Base-by-base conservation (phyloP, 2,797 vertebrate genomes). In the Myripristis jacobus region DNA sequence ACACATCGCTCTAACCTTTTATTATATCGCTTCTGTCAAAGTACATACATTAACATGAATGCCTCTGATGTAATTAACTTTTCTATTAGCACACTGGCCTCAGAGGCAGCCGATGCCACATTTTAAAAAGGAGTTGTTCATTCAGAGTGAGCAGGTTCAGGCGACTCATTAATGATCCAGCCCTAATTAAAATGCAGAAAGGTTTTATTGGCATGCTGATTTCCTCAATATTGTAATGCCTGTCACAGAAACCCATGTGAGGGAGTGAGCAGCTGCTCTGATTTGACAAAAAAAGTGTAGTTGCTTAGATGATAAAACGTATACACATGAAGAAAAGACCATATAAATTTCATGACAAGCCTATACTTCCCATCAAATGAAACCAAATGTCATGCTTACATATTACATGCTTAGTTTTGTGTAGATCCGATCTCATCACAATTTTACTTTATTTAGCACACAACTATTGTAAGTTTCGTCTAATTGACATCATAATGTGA, bases 61-160 rank as follows among this genome's bases (percentile, higher is more conserved):
- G 85, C 86, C 82, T 86, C 78, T 90, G 87, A 92, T 92, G 88
- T 92, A 92, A 93, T 93, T 93, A 92, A 92, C 89, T 92, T 92
- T 91, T 91, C 89, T 93, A 93, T 92, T 92, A 92, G 85, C 87
- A 78, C 75, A 73, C 68, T 85, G 87, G 88, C 90, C 90, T 92
- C 77, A 81, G 85, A 91, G 91, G 86, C 86, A 89, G 75, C 73
- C 75, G 31, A 63, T 38, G 85, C 77, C 80, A 88, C 88, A 58
- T 85, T 88, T 77, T 79, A 82, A 83, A 88, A 82, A 80, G 55
- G 68, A 87, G 81, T 77, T 80, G 86, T 80, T 87, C 85, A 77
- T 84, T 88, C 87, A 63, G 83, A 79, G 63, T 70, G 73, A 55
- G 73, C 59, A 0, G 75, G 80, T 90, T 89, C 76, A 82, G 80